A percentile compares a stretch with the other conserved stretches of the same genome.
phyloP scores from a whole-genome alignment of 2,797 vertebrate genomes.

The Urocyon cinereoargenteus region DNA sequence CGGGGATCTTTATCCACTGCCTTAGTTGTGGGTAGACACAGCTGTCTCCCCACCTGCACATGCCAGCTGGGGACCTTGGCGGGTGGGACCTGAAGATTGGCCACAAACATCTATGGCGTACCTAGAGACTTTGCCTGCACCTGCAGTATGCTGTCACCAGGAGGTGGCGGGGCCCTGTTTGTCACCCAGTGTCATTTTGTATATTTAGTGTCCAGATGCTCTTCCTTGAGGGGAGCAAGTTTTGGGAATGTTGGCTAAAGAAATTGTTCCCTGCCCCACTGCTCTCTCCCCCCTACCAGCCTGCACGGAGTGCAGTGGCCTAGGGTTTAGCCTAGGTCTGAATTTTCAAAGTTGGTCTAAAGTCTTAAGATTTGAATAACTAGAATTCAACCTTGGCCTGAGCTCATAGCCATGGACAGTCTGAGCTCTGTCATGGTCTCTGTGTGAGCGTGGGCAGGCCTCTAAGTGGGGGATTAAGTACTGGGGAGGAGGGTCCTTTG shows the following conservation, averaged over 20 bases:
- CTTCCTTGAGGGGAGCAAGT: not conserved
- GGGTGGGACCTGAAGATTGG: not conserved
- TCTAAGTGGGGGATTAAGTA: not conserved
- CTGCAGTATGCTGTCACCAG: not conserved
- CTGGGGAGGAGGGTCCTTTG: not conserved
- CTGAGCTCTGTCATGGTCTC: not conserved
- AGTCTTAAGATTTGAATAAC: not conserved
- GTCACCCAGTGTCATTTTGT: too few relatives aligned
- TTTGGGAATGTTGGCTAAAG: not conserved
- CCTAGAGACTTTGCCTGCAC: not conserved
- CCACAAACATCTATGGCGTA: accelerated
- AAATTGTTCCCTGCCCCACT: not conserved
- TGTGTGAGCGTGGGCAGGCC: not conserved
- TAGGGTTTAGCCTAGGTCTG: not conserved
- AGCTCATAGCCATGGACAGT: not conserved
- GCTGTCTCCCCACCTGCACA: not conserved
- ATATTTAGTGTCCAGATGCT: not conserved
- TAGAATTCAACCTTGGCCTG: not conserved
- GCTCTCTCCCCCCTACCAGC: too few relatives aligned
- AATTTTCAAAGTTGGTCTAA: conserved; percentile 5
- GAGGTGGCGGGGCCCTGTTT: not conserved
- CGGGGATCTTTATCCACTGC: not conserved
- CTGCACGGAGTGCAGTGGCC: not conserved
- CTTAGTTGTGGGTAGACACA: not conserved
- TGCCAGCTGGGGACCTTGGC: not conserved